A percentile compares a stretch with the other conserved stretches of the same genome.
These are phyloP conservation scores for Chionis minor DNA, from an alignment of 2,113 vertebrate species.

Conservation along the genomic window DNA sequence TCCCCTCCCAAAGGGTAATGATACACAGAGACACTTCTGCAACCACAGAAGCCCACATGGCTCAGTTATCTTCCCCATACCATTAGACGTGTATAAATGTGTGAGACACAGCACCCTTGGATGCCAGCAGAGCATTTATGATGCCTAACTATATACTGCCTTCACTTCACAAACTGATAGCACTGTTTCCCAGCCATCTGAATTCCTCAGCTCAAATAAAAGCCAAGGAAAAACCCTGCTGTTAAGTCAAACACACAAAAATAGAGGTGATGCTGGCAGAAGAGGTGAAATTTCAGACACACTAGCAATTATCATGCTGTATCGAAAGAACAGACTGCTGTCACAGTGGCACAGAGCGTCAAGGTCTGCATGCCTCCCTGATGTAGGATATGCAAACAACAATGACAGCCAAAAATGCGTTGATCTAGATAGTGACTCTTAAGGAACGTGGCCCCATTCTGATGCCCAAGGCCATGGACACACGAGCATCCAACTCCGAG, in stretches of 20 bases:
- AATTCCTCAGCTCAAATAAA: neutral
- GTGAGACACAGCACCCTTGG: neutral
- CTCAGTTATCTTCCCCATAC: neutral
- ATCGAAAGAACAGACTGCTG: neutral
- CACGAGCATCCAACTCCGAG: fast-evolving
- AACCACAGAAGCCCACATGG: neutral
- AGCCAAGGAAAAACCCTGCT: neutral
- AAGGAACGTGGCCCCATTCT: neutral
- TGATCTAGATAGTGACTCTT: neutral
- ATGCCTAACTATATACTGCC: neutral
- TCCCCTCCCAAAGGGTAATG: neutral
- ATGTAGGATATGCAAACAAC: neutral
- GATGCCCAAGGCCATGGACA: neutral
- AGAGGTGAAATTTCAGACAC: neutral
- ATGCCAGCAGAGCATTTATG: neutral
- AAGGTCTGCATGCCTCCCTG: neutral
- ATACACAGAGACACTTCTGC: neutral
- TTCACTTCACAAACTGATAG: neutral
- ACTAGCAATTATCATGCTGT: neutral
- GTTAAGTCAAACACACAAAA: neutral
- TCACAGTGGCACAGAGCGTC: neutral
- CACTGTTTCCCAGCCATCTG: neutral
- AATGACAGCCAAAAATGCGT: neutral
- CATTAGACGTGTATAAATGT: neutral
- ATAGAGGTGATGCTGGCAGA: neutral